Evolutionary conservation across 2,888 invertebrate genomes (phyloP).

Genomic region (Argynnis bischoffii): DNA sequence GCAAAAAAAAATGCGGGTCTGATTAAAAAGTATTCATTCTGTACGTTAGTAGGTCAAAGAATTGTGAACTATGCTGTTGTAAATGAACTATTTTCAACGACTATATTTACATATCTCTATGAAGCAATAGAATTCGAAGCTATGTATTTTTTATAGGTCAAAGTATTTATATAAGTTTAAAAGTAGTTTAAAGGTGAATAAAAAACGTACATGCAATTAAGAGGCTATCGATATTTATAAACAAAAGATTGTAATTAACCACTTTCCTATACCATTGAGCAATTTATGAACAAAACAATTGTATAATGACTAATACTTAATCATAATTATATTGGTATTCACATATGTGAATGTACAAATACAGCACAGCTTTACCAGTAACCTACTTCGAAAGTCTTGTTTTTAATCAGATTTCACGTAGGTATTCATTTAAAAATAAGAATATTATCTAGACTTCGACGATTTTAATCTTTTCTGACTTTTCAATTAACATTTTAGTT

Average conservation of each 20-base stretch:
- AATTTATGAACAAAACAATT: conserved; percentile 25
- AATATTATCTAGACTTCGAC: background rate
- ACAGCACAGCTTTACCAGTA: conserved; percentile 31
- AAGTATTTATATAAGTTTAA: background rate
- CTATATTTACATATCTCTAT: background rate
- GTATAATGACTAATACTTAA: conserved; percentile 38
- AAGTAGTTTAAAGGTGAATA: background rate
- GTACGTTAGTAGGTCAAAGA: conserved; percentile 18
- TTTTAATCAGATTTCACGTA: conserved; percentile 18
- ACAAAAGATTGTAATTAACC: conserved; percentile 27
- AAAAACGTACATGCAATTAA: background rate
- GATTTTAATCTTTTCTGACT: background rate
- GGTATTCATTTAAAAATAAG: conserved; percentile 4
- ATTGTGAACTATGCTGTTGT: background rate
- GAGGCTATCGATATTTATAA: conserved; percentile 13
- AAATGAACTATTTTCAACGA: background rate
- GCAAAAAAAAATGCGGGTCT: conserved; percentile 17
- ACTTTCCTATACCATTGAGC: conserved; percentile 23
- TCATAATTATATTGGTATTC: conserved; percentile 54
- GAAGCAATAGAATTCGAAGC: background rate
- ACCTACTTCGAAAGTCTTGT: conserved; percentile 37
- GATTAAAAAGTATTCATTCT: conserved; percentile 23
- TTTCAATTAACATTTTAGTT: conserved; percentile 7
- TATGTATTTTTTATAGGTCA: background rate
- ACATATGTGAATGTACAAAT: conserved; percentile 44